phyloP scores from a whole-genome alignment of 2,888 invertebrate genomes.

The Ctenicera cuprea region DNA sequence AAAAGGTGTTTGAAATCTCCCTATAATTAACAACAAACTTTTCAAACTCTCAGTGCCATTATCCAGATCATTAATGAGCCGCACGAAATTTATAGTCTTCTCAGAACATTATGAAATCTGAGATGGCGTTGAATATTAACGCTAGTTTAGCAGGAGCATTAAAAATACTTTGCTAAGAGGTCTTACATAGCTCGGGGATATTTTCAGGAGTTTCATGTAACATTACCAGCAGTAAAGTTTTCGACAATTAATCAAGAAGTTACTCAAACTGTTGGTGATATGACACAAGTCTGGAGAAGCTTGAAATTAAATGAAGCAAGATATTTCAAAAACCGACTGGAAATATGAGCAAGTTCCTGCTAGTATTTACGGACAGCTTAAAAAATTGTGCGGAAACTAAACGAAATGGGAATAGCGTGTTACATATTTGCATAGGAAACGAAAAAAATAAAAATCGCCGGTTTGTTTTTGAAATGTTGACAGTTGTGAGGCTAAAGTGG shows the following conservation, averaged over 20 bases:
- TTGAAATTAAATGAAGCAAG: background rate
- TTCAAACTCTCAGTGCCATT: no score
- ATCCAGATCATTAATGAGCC: no score
- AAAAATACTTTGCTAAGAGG: background rate
- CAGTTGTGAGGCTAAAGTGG: background rate
- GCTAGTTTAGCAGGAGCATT: no score
- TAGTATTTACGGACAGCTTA: background rate
- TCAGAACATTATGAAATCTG: no score
- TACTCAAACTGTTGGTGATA: background rate
- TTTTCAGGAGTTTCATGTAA: slow-evolving; percentile 10
- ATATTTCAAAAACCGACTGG: background rate
- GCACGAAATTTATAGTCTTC: no score
- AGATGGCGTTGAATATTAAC: no score
- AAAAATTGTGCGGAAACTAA: background rate
- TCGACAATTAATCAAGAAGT: background rate
- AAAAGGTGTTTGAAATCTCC: no score
- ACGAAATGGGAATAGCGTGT: background rate
- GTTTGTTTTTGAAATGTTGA: background rate
- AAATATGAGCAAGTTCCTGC: background rate
- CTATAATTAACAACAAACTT: no score
- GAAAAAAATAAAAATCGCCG: background rate
- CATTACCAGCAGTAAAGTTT: background rate
- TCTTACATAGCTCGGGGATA: background rate
- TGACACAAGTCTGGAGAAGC: background rate
- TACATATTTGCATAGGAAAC: background rate